Base-by-base conservation (phyloP, 2,113 vertebrate species). In the Catharus minimus region DNA sequence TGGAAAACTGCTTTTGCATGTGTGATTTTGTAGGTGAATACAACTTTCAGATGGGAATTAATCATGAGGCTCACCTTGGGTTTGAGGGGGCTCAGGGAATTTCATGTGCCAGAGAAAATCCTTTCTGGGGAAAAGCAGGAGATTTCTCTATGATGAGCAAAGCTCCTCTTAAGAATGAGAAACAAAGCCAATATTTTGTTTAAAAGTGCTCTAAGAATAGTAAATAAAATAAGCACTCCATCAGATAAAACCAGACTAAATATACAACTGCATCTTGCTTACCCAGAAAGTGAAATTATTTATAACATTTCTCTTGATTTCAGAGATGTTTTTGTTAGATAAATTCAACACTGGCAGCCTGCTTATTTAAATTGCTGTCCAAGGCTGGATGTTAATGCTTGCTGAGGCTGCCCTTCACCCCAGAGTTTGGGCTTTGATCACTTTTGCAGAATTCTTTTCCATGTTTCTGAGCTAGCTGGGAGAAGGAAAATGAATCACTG, bases 221-320 rank as follows among this genome's bases (percentile, higher is more conserved):
- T 79, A 89, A 92, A 86, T 80, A 92, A 91, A 93, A 91, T 78
- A 94, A 79, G 87, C 66, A 50, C 58, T 84, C 22, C 23, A 39
- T 79, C 69, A 73, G 86, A 82, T 88, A 92, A 78, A 93, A 55
- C 53, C 18, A 93, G 77, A 61, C 86, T 89, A 92, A 93, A 94
- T 88, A 93, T 47, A 95, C 77, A 94, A 77, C 47, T 14, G 16
- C n/a, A 9, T 38, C 56, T 85, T 82, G 41, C 60, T 88, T 85
- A 61, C 52, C 47, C 66, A 47, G 77, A 53, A 30, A 94, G 73
- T 92, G 44, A 18, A 76, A 88, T 71, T 89, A 86, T 92, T 90
- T 90, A 32, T 89, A 89, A 55, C 77, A 33, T 82, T 62, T 81
- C 58, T 84, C 61, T 89, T 77, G 83, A 79, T 95, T 75, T 82